Conservation (phyloP, 2,797 vertebrate genomes). For the Hippoglossus hippoglossus region DNA sequence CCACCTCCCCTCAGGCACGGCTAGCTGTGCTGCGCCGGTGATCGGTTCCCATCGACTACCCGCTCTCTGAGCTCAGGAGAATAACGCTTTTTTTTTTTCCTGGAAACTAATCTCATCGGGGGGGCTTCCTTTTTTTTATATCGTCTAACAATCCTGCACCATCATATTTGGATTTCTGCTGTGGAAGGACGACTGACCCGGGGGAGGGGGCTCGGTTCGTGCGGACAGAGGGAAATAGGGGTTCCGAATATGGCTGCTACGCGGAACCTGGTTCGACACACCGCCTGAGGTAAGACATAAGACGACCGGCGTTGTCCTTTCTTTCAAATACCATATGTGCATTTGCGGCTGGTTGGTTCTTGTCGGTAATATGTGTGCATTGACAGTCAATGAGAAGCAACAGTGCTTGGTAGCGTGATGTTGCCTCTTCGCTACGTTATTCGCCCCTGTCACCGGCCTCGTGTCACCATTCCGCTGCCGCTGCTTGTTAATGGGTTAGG, state of each 20-base stretch:
- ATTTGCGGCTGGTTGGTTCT: not conserved
- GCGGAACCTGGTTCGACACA: slow-evolving; percentile 83
- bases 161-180: slow-evolving; percentile 68
- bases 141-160: slow-evolving; percentile 1
- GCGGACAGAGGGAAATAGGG: slow-evolving; percentile 80
- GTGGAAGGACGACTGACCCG: slow-evolving; percentile 74
- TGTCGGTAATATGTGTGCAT: slow-evolving; percentile 5
- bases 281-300: slow-evolving; percentile 85
- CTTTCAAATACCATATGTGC: not conserved
- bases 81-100: slow-evolving; percentile 26
- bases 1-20: slow-evolving; percentile 68
- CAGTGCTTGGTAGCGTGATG: slow-evolving; percentile 16
- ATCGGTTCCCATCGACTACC: slow-evolving; percentile 45
- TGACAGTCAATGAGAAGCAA: slow-evolving; percentile 22
- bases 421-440: slow-evolving; percentile 19
- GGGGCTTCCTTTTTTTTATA: slow-evolving; percentile 23
- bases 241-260: slow-evolving; percentile 87
- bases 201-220: slow-evolving; percentile 81
- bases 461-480: slow-evolving; percentile 35
- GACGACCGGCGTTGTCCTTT: slow-evolving; percentile 19
- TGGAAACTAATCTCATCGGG: slow-evolving; percentile 39
- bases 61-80: slow-evolving; percentile 43
- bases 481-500: slow-evolving; percentile 8
- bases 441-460: slow-evolving; percentile 63
- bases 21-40: slow-evolving; percentile 68